phyloP scores from a whole-genome alignment of 2,113 vertebrate genomes.

The Empidonax traillii region DNA sequence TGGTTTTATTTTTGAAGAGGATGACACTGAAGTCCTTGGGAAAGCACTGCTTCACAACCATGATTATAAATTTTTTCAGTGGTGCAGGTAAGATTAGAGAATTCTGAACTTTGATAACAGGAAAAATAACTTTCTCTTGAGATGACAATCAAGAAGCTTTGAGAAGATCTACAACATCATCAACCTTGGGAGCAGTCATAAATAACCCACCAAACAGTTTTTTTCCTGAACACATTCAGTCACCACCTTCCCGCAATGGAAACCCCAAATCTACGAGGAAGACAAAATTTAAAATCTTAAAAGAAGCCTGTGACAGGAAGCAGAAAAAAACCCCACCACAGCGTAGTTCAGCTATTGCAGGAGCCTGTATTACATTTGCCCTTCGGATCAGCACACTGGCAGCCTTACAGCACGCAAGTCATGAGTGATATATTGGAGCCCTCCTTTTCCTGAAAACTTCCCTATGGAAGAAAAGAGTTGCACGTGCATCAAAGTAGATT shows the following conservation, averaged over 20 bases:
- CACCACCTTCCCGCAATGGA: background rate
- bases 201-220: background rate
- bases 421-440: background rate
- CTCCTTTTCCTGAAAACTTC: background rate
- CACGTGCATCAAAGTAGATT: background rate
- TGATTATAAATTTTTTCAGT: background rate
- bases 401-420: background rate
- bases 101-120: background rate
- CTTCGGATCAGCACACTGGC: background rate
- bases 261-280: background rate
- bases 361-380: background rate
- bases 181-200: rapidly evolving
- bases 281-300: background rate
- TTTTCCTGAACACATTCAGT: background rate
- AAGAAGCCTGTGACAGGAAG: background rate
- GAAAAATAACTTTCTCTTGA: background rate
- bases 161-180: background rate
- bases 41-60: background rate
- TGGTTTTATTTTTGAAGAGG: background rate
- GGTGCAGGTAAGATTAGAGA: background rate
- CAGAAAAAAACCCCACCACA: background rate
- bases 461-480: background rate
- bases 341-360: background rate
- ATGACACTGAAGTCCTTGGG: background rate
- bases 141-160: background rate